Conservation (phyloP, 1,140 invertebrate genomes). For the Megathymus violae region DNA sequence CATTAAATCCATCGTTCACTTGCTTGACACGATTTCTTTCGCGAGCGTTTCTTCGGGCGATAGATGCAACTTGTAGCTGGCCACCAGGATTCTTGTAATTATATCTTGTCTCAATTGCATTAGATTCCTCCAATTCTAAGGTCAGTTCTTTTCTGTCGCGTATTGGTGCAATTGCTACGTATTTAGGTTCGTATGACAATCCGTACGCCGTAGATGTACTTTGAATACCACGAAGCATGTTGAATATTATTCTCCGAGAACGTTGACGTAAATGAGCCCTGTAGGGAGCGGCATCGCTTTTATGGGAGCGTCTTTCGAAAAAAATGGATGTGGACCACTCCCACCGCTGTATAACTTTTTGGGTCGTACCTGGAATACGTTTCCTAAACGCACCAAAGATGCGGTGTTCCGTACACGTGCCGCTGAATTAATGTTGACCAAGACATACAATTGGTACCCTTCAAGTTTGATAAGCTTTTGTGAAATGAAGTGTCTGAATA, state of each 20-base stretch:
- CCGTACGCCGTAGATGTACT: constrained; percentile 46
- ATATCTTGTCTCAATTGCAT: constrained; percentile 86
- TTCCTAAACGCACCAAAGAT: constrained; percentile 49
- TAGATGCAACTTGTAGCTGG: constrained; percentile 90
- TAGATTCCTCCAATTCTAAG: constrained; percentile 53
- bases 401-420: constrained; percentile 66
- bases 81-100: constrained; percentile 83
- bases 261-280: constrained; percentile 63
- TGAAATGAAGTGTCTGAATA: constrained; percentile 15
- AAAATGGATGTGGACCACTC: constrained; percentile 72
- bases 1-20: constrained; percentile 97
- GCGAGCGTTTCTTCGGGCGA: constrained; percentile 95
- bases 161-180: constrained; percentile 79
- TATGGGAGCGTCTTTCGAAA: constrained; percentile 67
- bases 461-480: too few relatives aligned
- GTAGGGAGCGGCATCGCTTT: constrained; percentile 52
- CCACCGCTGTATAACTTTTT: constrained; percentile 68
- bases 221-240: constrained; percentile 23
- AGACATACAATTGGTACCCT: too few relatives aligned
- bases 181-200: constrained; percentile 55
- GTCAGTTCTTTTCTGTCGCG: constrained; percentile 64
- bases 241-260: constrained; percentile 37
- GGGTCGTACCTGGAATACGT: constrained; percentile 64
- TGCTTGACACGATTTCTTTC: constrained; percentile 97
- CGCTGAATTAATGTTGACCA: constrained; percentile 62